Evolutionary conservation across 1,140 invertebrate genomes (phyloP).

Genomic region (Meloidogyne hapla): DNA sequence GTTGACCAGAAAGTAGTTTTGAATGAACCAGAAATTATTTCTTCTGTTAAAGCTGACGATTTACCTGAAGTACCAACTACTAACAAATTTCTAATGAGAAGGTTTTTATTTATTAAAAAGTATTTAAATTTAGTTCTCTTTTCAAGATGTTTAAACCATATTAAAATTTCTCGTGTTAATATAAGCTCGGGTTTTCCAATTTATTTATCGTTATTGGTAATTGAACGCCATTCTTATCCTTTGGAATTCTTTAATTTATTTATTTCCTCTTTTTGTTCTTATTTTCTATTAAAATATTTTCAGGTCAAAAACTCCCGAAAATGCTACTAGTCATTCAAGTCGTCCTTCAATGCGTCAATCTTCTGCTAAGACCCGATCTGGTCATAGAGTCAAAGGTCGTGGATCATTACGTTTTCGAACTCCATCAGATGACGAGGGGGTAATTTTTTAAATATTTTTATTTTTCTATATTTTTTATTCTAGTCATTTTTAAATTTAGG

Average conservation of each 20-base stretch:
- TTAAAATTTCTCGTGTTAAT: too few relatives aligned
- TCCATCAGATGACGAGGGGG: slow-evolving; percentile 14
- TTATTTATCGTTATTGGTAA: too few relatives aligned
- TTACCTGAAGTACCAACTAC: slow-evolving; percentile 32
- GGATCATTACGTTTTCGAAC: slow-evolving; percentile 32
- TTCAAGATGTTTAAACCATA: too few relatives aligned
- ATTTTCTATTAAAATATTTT: background rate
- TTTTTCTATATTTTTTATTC: background rate
- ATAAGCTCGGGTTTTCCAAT: too few relatives aligned
- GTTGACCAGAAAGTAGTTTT: background rate
- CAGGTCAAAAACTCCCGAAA: slow-evolving; percentile 20
- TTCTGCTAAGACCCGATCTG: background rate
- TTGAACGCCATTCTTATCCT: too few relatives aligned
- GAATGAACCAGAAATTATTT: slow-evolving; percentile 33
- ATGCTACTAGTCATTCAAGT: background rate
- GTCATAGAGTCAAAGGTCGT: slow-evolving; percentile 32
- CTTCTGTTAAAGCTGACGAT: slow-evolving; percentile 39
- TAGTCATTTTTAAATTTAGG: background rate
- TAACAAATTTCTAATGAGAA: slow-evolving; percentile 33
- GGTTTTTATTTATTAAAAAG: too few relatives aligned
- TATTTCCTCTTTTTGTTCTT: background rate
- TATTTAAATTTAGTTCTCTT: too few relatives aligned
- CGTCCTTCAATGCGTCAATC: background rate
- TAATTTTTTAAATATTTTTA: background rate
- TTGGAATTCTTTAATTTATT: too few relatives aligned